These are phyloP conservation scores for Lophius piscatorius DNA, from an alignment of 2,113 vertebrate genomes.

Conservation along the genomic window DNA sequence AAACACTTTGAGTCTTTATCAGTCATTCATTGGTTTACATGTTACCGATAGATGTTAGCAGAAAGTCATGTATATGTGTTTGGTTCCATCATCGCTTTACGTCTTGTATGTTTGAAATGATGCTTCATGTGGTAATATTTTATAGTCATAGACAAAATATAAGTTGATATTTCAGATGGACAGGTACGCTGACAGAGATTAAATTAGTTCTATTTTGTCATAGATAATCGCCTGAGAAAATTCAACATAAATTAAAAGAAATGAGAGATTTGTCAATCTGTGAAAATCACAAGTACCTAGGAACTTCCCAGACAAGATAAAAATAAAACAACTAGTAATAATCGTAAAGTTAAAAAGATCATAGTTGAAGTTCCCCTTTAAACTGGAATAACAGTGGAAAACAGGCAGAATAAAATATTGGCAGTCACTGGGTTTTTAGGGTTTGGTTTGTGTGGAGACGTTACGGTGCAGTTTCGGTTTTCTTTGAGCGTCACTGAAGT, in stretches of 20 bases:
- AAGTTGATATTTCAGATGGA: background rate
- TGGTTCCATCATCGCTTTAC: conserved; percentile 45
- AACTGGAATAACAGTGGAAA: background rate
- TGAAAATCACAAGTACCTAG: too few relatives aligned
- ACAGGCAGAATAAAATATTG: background rate
- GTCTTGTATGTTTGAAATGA: conserved; percentile 42
- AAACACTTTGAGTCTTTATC: conserved; percentile 28
- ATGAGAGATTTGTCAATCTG: conserved; percentile 1
- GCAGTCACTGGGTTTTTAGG: conserved; percentile 6
- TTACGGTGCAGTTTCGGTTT: conserved; percentile 31
- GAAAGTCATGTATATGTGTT: conserved; percentile 52
- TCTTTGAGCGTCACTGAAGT: conserved; percentile 18
- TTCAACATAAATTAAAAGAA: too few relatives aligned
- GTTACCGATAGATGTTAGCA: conserved; percentile 55
- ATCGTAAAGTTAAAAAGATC: too few relatives aligned
- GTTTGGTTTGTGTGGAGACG: conserved; percentile 13
- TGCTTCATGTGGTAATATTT: conserved; percentile 28
- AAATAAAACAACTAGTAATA: too few relatives aligned
- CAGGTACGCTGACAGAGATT: background rate
- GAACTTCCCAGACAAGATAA: too few relatives aligned
- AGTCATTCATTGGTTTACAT: conserved; percentile 39
- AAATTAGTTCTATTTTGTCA: too few relatives aligned
- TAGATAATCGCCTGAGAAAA: too few relatives aligned
- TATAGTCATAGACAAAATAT: too few relatives aligned
- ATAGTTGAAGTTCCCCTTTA: conserved; percentile 6